phyloP scores from a whole-genome alignment of 2,797 vertebrate species.

The Anisognathus igniventris region DNA sequence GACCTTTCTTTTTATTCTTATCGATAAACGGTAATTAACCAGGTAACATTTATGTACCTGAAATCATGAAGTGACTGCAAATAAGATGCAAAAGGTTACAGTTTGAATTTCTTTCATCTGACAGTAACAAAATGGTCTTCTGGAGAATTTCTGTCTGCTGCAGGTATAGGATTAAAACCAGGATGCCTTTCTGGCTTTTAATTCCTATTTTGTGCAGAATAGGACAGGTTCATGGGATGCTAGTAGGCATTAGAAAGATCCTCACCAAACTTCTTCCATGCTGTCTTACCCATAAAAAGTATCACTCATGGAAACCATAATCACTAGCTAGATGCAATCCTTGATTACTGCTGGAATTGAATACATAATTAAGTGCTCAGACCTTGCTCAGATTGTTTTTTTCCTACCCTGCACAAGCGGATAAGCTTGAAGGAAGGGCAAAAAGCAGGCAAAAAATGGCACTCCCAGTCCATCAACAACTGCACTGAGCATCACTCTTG shows the following conservation, averaged over 20 bases:
- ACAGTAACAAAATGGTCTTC: background rate
- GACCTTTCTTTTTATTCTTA: slow-evolving; percentile 50
- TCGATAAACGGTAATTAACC: slow-evolving; percentile 41
- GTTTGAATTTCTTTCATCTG: background rate
- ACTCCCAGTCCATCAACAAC: background rate
- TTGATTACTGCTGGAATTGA: background rate
- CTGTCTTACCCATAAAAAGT: background rate
- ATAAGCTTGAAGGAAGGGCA: background rate
- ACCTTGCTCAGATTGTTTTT: background rate
- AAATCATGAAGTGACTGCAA: slow-evolving; percentile 7
- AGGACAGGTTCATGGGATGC: background rate
- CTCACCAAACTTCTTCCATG: background rate
- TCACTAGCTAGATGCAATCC: background rate
- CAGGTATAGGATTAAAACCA: background rate
- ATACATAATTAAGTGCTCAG: background rate
- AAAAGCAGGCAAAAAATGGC: background rate
- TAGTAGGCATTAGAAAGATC: background rate
- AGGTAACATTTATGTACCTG: slow-evolving; percentile 4
- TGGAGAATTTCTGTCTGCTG: background rate
- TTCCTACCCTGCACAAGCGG: background rate
- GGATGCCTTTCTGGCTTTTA: background rate
- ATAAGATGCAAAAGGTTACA: background rate
- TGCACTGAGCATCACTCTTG: background rate
- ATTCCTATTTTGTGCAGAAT: background rate
- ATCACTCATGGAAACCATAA: background rate